A percentile compares a stretch with the other conserved stretches of the same genome.
Conservation (phyloP, 1,140 invertebrate species). For the Oryctes rhinoceros region DNA sequence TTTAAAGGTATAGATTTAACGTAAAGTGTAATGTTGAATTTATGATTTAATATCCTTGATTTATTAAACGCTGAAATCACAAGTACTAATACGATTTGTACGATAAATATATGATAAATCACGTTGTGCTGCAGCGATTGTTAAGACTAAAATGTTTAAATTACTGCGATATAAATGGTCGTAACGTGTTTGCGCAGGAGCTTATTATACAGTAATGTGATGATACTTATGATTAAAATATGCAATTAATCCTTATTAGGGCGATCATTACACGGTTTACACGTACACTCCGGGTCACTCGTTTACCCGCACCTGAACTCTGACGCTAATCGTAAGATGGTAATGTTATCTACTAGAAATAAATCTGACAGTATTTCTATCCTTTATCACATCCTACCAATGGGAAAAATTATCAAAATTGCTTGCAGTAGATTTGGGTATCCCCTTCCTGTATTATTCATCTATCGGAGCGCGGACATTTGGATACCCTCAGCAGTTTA, state of each 20-base stretch:
- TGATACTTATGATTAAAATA: background rate
- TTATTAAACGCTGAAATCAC: conserved; percentile 33
- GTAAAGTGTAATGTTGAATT: conserved; percentile 38
- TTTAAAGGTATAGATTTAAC: conserved; percentile 20
- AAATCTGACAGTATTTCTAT: no score
- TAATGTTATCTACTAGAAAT: no score
- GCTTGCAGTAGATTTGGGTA: no score
- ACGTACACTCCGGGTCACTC: no score
- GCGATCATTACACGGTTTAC: background rate
- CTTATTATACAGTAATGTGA: background rate
- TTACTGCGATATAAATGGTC: background rate
- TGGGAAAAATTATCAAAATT: no score
- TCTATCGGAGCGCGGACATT: no score
- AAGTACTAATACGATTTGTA: conserved; percentile 37
- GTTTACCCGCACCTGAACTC: no score
- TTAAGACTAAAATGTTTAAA: conserved; percentile 6
- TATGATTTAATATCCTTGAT: conserved; percentile 38
- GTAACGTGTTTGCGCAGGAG: background rate
- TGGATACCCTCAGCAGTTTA: no score
- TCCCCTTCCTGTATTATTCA: no score
- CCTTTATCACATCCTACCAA: no score
- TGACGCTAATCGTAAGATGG: no score
- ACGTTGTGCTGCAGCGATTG: background rate
- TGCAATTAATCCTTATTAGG: background rate
- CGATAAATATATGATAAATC: conserved; percentile 36